Evolutionary conservation across 2,797 vertebrate genomes (phyloP), one percentile per base, ranked within the genome.

Genomic region (Myiothlypis coronata): DNA sequence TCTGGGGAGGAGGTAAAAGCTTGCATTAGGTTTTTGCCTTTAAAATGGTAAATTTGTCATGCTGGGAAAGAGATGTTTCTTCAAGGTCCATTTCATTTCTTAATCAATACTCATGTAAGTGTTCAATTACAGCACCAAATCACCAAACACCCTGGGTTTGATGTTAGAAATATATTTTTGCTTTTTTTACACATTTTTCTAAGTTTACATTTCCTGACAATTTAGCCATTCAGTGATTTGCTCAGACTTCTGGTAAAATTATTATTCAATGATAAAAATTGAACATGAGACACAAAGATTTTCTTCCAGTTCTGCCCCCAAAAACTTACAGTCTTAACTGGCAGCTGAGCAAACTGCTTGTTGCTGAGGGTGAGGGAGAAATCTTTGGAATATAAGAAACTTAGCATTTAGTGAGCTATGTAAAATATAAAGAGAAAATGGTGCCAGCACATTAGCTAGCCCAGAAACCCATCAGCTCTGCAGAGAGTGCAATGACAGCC

Each of bases 401-500:
- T 70, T 71, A 35, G 9, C 34, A 60, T 84, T 90, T 91, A 72
- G 52, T 79, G 67, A 87, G 27, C 70, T 67, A 2, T 83, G 49
- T 61, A 59, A 84, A 94, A 92, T 70, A 82, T 72, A 88, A 90
- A 81, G 79, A 92, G 72, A 44, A 83, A 83, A 35, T 52, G 28
- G 59, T 63, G 88, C 91, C 75, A 86, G 63, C 57, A 27, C 12
- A 4, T 82, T 21, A 82, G 46, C 93, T 84, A 64, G 43, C 61
- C 17, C 15, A 39, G 63, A 55, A 70, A 63, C 18, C 63, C 68
- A 53, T 76, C 56, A 89, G 77, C 86, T 84, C 18, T 72, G 67
- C 53, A 71, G 89, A 86, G 64, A 22, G 70, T 3, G 87, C 83
- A 77, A 0, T 39, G 47, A 46, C 71, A 82, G 61, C 76, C 87